A percentile compares a stretch with the other conserved stretches of the same genome.
These are phyloP conservation scores for Xenopus tropicalis DNA, from an alignment of 2,113 vertebrate genomes.

Conservation along the genomic window DNA sequence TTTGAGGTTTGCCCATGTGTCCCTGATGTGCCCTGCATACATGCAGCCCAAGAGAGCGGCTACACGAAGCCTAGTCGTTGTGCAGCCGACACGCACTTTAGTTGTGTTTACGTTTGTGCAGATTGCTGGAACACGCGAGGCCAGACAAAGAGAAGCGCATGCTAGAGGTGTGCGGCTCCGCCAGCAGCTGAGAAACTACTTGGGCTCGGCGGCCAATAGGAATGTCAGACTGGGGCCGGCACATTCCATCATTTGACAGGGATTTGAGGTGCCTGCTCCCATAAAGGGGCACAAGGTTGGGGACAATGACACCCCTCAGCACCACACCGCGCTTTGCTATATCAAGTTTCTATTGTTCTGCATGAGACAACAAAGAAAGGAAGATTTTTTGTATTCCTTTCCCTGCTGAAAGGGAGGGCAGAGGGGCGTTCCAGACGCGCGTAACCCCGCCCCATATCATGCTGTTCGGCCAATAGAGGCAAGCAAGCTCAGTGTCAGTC, in stretches of 20 bases:
- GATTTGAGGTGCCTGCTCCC: not conserved
- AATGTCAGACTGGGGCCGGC: not conserved
- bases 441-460: constrained; percentile 51
- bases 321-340: not conserved
- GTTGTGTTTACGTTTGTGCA: too few species aligned
- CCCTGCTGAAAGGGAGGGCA: constrained; percentile 21
- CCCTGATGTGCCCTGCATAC: too few species aligned
- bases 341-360: constrained; percentile 53
- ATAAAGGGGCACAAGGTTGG: too few species aligned
- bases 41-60: too few species aligned
- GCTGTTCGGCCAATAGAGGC: constrained; percentile 64
- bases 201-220: constrained; percentile 10
- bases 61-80: too few species aligned
- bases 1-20: too few species aligned
- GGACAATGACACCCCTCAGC: too few species aligned
- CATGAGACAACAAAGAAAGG: constrained; percentile 74
- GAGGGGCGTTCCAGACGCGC: constrained; percentile 15
- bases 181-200: constrained; percentile 6
- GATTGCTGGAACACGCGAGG: too few species aligned
- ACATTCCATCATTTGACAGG: not conserved
- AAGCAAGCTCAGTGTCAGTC: constrained; percentile 55
- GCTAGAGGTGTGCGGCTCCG: not conserved
- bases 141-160: not conserved
- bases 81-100: too few species aligned
- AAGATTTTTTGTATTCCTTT: constrained; percentile 34